Evolutionary conservation across 37 sponge, comb jelly and placozoan species (phyloP).

Genomic region (Mnemiopsis leidyi): DNA sequence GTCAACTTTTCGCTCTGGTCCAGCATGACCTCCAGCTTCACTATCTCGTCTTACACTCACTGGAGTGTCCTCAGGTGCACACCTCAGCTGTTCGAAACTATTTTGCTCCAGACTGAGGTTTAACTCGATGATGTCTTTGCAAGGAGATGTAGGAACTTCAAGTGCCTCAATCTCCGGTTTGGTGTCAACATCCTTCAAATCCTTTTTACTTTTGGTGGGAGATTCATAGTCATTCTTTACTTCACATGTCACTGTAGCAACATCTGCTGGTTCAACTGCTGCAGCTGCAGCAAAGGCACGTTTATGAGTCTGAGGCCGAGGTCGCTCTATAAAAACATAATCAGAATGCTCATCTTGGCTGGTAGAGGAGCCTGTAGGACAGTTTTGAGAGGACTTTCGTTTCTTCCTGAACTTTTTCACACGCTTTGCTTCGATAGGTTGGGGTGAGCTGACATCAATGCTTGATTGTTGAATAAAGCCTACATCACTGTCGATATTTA

Average conservation of each 20-base stretch:
- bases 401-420: background rate
- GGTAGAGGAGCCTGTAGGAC: background rate
- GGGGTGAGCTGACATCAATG: background rate
- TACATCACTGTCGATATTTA: background rate
- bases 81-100: background rate
- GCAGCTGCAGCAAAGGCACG: background rate
- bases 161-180: background rate
- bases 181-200: background rate
- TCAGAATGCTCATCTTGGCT: slow-evolving; percentile 56
- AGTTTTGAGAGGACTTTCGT: background rate
- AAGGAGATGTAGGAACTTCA: background rate
- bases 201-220: background rate
- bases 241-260: background rate
- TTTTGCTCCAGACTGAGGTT: slow-evolving; percentile 9
- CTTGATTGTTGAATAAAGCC: background rate
- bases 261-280: background rate
- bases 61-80: background rate
- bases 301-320: background rate
- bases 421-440: background rate
- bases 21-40: background rate
- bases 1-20: background rate
- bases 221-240: background rate
- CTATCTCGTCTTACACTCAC: background rate
- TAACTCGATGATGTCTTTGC: slow-evolving; percentile 1
- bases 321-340: background rate